These are phyloP conservation scores for Cyprinodon variegatus DNA, from an alignment of 2,113 vertebrate species.

Conservation along the genomic window DNA sequence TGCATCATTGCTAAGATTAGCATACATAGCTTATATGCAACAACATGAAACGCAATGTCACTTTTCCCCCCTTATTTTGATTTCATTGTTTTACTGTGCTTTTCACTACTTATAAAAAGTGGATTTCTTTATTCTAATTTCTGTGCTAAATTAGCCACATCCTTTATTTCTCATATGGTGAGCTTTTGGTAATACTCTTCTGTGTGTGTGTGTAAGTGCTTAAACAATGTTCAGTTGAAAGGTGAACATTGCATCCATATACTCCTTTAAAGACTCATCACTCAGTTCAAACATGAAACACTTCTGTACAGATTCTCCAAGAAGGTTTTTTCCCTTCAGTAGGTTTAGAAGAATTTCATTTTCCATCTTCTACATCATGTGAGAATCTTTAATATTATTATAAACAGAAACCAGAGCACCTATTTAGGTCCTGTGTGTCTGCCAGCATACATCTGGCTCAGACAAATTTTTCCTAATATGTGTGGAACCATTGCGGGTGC, in stretches of 20 bases:
- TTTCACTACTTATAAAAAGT: not conserved
- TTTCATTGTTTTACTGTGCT: not conserved
- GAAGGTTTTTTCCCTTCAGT: conserved; percentile 19
- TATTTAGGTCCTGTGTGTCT: conserved; percentile 38
- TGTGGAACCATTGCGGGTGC: conserved; percentile 34
- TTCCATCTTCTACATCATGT: conserved; percentile 46
- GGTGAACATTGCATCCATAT: conserved; percentile 53
- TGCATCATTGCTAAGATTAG: not conserved
- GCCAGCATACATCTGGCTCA: conserved; percentile 65
- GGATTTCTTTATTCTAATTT: not conserved
- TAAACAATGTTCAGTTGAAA: not conserved
- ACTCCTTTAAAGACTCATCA: conserved; percentile 36
- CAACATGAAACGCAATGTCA: too few relatives aligned
- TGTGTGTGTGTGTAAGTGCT: not conserved
- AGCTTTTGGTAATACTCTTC: not conserved
- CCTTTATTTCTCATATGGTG: not conserved
- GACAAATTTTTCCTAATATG: conserved; percentile 33
- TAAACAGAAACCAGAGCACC: conserved; percentile 58
- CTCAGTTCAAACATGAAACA: conserved; percentile 43
- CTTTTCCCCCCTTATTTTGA: not conserved
- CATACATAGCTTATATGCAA: too few relatives aligned
- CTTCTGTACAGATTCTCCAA: not conserved
- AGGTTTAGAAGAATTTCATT: conserved; percentile 26
- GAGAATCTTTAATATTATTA: conserved; percentile 48
- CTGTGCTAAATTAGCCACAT: not conserved